Evolutionary conservation across 2,888 invertebrate genomes (phyloP).

Genomic region (Tenthredo notha): DNA sequence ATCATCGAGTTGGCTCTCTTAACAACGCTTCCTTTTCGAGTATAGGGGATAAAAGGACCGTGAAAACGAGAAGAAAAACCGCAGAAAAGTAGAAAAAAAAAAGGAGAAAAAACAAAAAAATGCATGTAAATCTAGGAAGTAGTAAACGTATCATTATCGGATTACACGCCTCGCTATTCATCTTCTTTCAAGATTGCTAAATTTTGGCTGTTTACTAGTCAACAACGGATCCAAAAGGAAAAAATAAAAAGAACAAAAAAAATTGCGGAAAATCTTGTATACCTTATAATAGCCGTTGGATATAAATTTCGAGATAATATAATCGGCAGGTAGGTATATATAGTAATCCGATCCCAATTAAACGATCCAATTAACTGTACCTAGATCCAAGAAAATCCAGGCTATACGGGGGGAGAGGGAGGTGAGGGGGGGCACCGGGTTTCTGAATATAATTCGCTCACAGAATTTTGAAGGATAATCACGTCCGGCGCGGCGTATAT

Average conservation of each 20-base stretch:
- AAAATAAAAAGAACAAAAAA: neutral
- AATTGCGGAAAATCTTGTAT: neutral
- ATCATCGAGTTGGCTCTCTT: slow-evolving; percentile 2
- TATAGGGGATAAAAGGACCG: neutral
- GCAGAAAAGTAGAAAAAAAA: neutral
- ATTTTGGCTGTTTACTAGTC: neutral
- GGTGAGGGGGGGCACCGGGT: no score
- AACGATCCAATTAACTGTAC: slow-evolving; percentile 48
- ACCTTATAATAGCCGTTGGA: neutral
- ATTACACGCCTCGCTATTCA: neutral
- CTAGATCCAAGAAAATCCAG: slow-evolving; percentile 25
- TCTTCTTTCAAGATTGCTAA: neutral
- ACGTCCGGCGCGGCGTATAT: neutral
- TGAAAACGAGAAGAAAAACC: neutral
- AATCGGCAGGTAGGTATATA: neutral
- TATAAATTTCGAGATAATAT: neutral
- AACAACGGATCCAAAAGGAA: neutral
- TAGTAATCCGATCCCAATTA: slow-evolving; percentile 46
- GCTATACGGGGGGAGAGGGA: neutral
- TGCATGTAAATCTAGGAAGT: neutral
- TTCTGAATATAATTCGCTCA: slow-evolving; percentile 4
- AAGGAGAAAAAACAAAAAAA: neutral
- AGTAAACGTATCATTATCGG: neutral
- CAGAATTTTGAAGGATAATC: slow-evolving; percentile 33
- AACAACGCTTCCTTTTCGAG: neutral